phyloP scores from a whole-genome alignment of 2,797 vertebrate genomes.

The Hippocampus kuda region DNA sequence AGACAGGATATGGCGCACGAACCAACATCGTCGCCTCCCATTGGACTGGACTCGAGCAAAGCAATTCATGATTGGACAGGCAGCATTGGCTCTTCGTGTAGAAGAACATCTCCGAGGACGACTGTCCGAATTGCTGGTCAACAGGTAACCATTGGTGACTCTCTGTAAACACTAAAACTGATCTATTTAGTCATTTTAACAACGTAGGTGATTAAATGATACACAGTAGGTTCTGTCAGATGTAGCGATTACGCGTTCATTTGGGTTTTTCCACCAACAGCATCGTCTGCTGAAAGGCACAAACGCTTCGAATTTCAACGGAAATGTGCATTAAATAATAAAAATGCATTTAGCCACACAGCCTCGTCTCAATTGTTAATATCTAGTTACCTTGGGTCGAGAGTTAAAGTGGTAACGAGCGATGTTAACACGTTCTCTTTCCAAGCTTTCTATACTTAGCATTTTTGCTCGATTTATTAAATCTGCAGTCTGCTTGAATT shows the following conservation, averaged over 20 bases:
- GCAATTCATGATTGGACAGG: neutral
- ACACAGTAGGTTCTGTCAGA: neutral
- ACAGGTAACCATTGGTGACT: conserved; percentile 1
- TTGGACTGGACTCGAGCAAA: neutral
- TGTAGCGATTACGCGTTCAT: neutral
- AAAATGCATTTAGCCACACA: neutral
- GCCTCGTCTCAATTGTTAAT: neutral
- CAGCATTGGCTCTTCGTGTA: neutral
- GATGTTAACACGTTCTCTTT: neutral
- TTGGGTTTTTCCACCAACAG: neutral
- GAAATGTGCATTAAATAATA: neutral
- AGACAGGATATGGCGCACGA: neutral
- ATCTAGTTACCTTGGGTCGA: neutral
- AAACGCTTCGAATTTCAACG: neutral
- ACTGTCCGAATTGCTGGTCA: neutral
- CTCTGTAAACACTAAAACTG: neutral
- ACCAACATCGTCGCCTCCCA: neutral
- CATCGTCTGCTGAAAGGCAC: neutral
- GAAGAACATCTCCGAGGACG: neutral
- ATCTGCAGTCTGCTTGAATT: neutral
- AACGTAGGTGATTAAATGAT: neutral
- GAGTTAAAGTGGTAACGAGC: neutral
- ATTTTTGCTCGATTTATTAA: neutral
- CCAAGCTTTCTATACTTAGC: neutral
- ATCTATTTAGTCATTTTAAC: neutral